phyloP scores from a whole-genome alignment of 2,113 vertebrate genomes.

The Tenrec ecaudatus region DNA sequence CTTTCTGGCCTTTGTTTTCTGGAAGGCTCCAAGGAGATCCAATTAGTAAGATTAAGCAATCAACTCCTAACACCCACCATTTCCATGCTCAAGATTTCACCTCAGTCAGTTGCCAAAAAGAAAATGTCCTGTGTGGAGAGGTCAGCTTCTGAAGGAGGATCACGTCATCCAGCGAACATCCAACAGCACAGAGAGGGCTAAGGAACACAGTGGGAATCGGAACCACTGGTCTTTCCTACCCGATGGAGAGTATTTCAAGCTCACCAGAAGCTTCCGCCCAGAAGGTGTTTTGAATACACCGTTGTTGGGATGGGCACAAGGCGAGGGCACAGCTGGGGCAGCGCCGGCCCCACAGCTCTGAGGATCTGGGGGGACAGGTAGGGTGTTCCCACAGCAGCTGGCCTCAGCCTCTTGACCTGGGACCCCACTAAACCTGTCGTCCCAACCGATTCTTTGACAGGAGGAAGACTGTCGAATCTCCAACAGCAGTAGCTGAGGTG shows the following conservation, averaged over 20 bases:
- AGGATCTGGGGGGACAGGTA: background rate
- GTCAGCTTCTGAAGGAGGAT: background rate
- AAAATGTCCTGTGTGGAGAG: background rate
- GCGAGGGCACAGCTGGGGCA: background rate
- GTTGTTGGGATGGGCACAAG: background rate
- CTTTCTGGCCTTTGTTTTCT: conserved; percentile 43
- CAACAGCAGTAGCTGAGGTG: background rate
- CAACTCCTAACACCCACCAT: background rate
- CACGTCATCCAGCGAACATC: background rate
- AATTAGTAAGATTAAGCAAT: conserved; percentile 17
- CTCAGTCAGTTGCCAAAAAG: conserved; percentile 17
- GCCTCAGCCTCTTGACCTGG: background rate
- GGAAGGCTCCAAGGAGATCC: background rate
- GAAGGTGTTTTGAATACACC: conserved; percentile 37
- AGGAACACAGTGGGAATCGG: background rate
- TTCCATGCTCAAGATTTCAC: conserved; percentile 59
- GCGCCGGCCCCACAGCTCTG: background rate
- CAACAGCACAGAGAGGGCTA: background rate
- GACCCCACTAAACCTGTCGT: background rate
- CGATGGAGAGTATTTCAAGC: conserved; percentile 30
- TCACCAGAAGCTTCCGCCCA: conserved; percentile 3
- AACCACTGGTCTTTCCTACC: background rate
- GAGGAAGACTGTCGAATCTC: conserved; percentile 5
- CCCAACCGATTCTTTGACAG: background rate
- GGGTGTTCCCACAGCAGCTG: background rate